Evolutionary conservation across 2,113 vertebrate species (phyloP).

Genomic region (Seriola aureovittata): DNA sequence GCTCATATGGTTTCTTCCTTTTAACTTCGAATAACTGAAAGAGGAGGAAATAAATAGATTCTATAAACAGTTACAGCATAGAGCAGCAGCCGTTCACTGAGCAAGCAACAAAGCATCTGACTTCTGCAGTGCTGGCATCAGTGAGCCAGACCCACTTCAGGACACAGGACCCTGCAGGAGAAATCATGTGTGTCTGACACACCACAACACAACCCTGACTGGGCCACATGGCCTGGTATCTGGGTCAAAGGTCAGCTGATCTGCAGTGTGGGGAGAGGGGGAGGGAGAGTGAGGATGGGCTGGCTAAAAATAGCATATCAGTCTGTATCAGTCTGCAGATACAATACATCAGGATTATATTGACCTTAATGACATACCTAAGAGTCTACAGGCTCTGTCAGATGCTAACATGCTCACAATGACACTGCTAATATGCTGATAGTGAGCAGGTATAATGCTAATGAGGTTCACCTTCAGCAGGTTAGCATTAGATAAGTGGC

Average conservation of each 20-base stretch:
- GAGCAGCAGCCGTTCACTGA: not conserved
- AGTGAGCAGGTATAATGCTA: not conserved
- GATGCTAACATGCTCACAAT: not conserved
- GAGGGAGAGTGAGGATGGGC: not conserved
- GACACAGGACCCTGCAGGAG: conserved; percentile 46
- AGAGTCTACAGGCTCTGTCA: not conserved
- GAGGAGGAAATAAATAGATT: not conserved
- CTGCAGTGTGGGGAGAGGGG: not conserved
- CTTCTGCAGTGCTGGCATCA: conserved; percentile 3
- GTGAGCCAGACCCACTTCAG: conserved; percentile 21
- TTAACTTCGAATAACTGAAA: not conserved
- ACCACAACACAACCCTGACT: conserved; percentile 45
- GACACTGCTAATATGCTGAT: not conserved
- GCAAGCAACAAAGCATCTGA: conserved; percentile 7
- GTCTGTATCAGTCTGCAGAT: not conserved
- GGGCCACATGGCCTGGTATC: conserved; percentile 51
- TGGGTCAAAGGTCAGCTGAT: conserved; percentile 66
- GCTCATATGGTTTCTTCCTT: not conserved
- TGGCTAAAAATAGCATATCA: conserved; percentile 19
- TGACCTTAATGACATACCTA: not conserved
- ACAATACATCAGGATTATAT: not conserved
- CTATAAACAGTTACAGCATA: not conserved
- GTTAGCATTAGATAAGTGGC: not conserved
- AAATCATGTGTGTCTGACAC: conserved; percentile 46
- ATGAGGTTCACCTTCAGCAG: not conserved